Percentiles rank a stretch among this genome's conserved stretches.
Conservation (phyloP, 2,888 invertebrate genomes). For the Masnerella sp. region DNA sequence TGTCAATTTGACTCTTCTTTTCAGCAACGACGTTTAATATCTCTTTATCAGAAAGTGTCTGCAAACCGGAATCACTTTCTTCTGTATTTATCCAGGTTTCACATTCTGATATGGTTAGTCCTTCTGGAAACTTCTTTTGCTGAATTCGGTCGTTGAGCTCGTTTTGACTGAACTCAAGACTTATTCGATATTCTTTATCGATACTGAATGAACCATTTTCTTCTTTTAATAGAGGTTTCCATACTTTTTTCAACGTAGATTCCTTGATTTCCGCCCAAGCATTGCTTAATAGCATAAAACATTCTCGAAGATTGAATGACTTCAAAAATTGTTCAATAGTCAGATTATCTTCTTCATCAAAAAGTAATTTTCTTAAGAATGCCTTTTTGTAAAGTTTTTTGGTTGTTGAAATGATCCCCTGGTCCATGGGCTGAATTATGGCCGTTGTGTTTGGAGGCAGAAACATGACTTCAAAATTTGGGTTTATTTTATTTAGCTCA, state of each 20-base stretch:
- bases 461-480: slow-evolving; percentile 58
- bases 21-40: slow-evolving; percentile 3
- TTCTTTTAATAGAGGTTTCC: slow-evolving; percentile 45
- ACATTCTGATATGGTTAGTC: not conserved
- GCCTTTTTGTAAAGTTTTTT: slow-evolving; percentile 64
- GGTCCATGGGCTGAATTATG: slow-evolving; percentile 65
- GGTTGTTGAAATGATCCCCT: slow-evolving; percentile 61
- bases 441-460: slow-evolving; percentile 62
- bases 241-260: slow-evolving; percentile 52
- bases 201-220: not conserved
- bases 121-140: not conserved
- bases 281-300: slow-evolving; percentile 57
- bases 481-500: slow-evolving; percentile 31
- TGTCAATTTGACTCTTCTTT: not conserved
- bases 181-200: not conserved
- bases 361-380: slow-evolving; percentile 38
- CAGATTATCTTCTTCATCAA: slow-evolving; percentile 46
- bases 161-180: not conserved
- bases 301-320: slow-evolving; percentile 57
- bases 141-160: not conserved
- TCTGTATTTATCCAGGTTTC: not conserved
- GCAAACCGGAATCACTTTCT: not conserved
- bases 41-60: slow-evolving; percentile 6
- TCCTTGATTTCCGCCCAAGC: slow-evolving; percentile 59
- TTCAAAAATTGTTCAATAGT: slow-evolving; percentile 35